These are phyloP conservation scores for Clinocottus analis DNA, from an alignment of 2,113 vertebrate genomes.

Conservation along the genomic window DNA sequence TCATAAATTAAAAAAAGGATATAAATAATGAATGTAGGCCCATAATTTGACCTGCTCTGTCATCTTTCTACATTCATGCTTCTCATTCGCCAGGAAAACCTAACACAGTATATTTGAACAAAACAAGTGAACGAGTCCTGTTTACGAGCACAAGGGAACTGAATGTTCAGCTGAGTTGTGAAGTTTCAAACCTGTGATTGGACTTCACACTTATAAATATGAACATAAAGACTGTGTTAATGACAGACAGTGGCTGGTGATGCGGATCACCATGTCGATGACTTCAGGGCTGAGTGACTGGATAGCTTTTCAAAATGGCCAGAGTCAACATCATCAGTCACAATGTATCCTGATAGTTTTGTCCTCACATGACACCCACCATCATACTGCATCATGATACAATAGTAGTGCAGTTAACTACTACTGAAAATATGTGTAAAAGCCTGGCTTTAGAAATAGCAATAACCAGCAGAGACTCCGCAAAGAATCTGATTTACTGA, in stretches of 20 bases:
- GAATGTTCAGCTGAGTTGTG: conserved; percentile 14
- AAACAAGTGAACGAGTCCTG: background rate
- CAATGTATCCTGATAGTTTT: no score
- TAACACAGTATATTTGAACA: background rate
- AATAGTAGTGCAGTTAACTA: background rate
- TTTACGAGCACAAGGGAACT: background rate
- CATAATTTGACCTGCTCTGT: background rate
- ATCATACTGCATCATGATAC: background rate
- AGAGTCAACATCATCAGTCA: no score
- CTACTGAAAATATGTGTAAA: background rate
- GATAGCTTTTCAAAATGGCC: background rate
- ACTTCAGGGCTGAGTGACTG: no score
- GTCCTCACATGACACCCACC: background rate
- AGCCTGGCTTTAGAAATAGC: no score
- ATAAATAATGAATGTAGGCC: background rate
- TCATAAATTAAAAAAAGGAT: background rate
- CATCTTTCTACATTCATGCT: background rate
- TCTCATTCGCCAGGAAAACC: background rate
- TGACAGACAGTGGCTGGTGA: background rate
- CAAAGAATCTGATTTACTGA: no score
- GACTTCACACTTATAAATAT: conserved; percentile 33
- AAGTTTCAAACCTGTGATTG: conserved; percentile 3
- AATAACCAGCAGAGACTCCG: no score
- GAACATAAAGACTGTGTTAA: background rate
- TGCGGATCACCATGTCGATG: conserved; percentile 27